Percentiles rank a stretch among this genome's conserved stretches.
These are phyloP conservation scores for Lepidocyrtinus sp. DNA, from an alignment of 2,888 invertebrate genomes.

Conservation along the genomic window DNA sequence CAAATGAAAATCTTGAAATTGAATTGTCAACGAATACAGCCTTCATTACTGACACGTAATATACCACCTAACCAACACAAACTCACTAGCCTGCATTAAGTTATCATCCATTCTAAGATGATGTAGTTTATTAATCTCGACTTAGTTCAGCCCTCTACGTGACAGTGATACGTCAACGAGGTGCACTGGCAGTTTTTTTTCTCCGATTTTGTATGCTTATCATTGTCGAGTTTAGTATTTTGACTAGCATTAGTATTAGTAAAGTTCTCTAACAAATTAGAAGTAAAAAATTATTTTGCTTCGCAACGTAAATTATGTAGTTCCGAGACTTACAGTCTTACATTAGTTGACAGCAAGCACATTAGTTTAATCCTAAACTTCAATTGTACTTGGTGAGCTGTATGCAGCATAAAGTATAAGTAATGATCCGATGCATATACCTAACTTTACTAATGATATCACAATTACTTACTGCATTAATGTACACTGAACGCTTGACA, in stretches of 20 bases:
- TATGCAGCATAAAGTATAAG: background rate
- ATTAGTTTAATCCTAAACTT: background rate
- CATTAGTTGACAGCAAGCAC: background rate
- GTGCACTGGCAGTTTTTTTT: background rate
- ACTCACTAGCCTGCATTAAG: background rate
- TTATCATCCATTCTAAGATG: background rate
- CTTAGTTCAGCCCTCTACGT: background rate
- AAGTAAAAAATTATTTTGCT: background rate
- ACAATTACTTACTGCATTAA: too few species aligned
- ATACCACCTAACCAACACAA: background rate
- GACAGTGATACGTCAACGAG: background rate
- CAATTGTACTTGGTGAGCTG: background rate
- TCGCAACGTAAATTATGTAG: too few species aligned
- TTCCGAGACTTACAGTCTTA: too few species aligned
- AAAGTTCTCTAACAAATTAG: background rate
- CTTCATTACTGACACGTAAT: background rate
- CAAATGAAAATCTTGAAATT: background rate
- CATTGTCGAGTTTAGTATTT: background rate
- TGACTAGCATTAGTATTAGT: background rate
- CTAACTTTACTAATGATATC: background rate
- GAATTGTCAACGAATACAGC: background rate
- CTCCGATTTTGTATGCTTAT: background rate
- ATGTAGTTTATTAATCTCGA: background rate
- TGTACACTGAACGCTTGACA: too few species aligned
- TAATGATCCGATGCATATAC: background rate